These are phyloP conservation scores for Brachypalpus laphriformis DNA, from an alignment of 2,888 invertebrate genomes.

Conservation along the genomic window DNA sequence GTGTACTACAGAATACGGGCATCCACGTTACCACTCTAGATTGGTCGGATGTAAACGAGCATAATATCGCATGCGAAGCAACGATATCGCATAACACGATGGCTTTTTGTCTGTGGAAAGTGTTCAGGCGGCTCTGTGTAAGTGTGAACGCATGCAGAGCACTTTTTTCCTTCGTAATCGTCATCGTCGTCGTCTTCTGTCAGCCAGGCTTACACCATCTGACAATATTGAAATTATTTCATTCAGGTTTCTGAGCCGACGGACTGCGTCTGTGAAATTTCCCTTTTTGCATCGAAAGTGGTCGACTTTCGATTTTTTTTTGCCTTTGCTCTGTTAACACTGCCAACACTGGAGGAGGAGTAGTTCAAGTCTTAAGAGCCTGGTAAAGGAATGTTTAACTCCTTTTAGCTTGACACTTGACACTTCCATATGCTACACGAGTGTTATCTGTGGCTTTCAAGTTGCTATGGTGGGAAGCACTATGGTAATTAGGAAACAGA, in stretches of 20 bases:
- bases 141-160: conserved; percentile 49
- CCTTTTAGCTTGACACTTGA: conserved; percentile 66
- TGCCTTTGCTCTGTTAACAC: not conserved
- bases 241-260: conserved; percentile 45
- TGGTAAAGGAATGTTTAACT: conserved; percentile 47
- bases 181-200: conserved; percentile 7
- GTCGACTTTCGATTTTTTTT: conserved; percentile 53
- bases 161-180: not conserved
- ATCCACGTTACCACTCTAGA: conserved; percentile 35
- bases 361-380: conserved; percentile 9
- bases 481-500: conserved; percentile 60
- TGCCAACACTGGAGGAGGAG: not conserved
- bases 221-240: conserved; percentile 45
- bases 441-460: conserved; percentile 26
- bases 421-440: conserved; percentile 37
- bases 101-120: conserved; percentile 61
- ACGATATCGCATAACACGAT: conserved; percentile 67
- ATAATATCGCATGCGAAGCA: conserved; percentile 66
- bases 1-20: not conserved
- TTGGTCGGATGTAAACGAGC: conserved; percentile 64
- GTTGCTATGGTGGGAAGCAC: not conserved
- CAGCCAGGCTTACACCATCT: conserved; percentile 11
- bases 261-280: conserved; percentile 39
- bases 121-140: conserved; percentile 7
- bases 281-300: conserved; percentile 42